These are phyloP conservation scores for Ataeniobius toweri DNA, from an alignment of 2,797 vertebrate species.

Conservation along the genomic window DNA sequence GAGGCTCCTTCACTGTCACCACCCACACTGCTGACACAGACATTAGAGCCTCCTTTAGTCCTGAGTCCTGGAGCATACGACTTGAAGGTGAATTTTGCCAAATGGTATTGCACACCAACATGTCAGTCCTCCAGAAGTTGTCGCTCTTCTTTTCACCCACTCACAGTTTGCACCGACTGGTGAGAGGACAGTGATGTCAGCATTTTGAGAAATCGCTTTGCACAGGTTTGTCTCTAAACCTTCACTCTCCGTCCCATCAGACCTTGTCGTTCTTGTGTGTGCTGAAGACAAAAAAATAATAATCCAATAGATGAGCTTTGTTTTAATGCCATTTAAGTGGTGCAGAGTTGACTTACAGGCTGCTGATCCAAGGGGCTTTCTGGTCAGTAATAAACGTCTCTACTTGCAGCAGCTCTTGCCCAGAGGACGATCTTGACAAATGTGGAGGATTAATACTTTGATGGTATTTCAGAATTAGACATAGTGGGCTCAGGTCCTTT, in stretches of 20 bases:
- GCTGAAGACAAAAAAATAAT: background rate
- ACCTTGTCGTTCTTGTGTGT: background rate
- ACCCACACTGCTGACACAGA: constrained; percentile 2
- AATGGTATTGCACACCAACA: constrained; percentile 1
- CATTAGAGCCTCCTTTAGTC: background rate
- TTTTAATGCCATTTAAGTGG: background rate
- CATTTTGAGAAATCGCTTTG: background rate
- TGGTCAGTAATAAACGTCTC: background rate
- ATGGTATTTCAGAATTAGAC: background rate
- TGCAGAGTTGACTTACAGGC: background rate
- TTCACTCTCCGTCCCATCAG: background rate
- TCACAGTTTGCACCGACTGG: background rate
- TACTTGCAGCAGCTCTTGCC: background rate
- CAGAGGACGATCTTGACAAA: background rate
- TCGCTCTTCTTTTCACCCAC: background rate
- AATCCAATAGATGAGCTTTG: background rate
- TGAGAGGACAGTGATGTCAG: background rate
- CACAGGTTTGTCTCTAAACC: background rate
- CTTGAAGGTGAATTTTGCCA: background rate
- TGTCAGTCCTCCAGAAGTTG: background rate
- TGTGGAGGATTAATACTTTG: background rate
- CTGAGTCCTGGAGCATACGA: background rate
- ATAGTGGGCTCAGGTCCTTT: background rate
- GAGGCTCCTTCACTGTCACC: background rate
- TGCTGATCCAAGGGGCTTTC: background rate